Conservation (phyloP, 2,113 vertebrate species). For the Boulengeromyrus knoepffleri region DNA sequence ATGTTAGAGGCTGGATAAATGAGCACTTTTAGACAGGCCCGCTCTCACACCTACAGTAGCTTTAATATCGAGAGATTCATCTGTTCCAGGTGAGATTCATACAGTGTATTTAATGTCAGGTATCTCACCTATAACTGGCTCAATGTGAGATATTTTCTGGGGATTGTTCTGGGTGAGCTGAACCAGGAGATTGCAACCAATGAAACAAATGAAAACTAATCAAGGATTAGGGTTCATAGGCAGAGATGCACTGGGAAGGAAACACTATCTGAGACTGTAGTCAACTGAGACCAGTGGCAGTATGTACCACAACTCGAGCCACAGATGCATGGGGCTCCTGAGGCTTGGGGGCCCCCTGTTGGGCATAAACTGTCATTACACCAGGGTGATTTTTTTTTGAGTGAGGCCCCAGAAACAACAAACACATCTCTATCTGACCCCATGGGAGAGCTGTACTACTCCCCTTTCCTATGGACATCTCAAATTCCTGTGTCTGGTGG, state of each 20-base stretch:
- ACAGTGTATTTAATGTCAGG: not conserved
- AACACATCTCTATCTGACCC: no score
- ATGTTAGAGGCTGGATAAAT: not conserved
- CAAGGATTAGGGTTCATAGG: not conserved
- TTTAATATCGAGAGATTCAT: not conserved
- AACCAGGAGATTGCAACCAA: not conserved
- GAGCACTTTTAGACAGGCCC: not conserved
- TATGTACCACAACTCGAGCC: not conserved
- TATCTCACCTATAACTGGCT: not conserved
- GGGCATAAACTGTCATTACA: not conserved
- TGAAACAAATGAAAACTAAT: not conserved
- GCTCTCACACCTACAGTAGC: not conserved
- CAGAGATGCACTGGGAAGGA: not conserved
- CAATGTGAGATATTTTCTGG: not conserved
- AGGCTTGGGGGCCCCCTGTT: not conserved
- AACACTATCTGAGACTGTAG: not conserved
- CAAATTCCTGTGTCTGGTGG: not conserved
- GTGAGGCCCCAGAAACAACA: not conserved
- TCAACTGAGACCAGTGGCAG: not conserved
- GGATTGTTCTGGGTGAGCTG: not conserved
- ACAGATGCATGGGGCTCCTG: not conserved
- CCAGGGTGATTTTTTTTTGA: not conserved
- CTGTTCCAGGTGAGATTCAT: not conserved
- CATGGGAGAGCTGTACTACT: not conserved
- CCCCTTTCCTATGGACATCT: not conserved